phyloP scores from a whole-genome alignment of 2,888 invertebrate species.

The Lasioglossum vierecki region DNA sequence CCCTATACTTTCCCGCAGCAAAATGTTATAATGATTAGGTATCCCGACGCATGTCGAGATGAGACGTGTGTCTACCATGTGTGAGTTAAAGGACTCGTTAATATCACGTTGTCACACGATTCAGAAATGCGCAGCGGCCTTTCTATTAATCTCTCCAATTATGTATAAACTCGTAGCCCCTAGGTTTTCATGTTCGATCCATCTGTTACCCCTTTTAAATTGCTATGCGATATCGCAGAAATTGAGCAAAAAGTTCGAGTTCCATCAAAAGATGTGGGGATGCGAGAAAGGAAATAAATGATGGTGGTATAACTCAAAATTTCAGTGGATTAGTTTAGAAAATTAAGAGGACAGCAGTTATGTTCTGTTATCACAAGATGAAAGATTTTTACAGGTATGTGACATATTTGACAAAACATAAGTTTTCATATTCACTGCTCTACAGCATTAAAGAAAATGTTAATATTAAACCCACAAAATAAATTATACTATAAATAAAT shows the following conservation, averaged over 20 bases:
- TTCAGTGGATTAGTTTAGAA: neutral
- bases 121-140: constrained; percentile 63
- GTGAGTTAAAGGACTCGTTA: constrained; percentile 75
- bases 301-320: neutral
- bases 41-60: constrained; percentile 59
- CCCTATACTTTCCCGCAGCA: constrained; percentile 48
- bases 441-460: too few relatives aligned
- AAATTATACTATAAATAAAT: too few relatives aligned
- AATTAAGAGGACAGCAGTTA: too few relatives aligned
- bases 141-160: constrained; percentile 74
- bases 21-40: constrained; percentile 81
- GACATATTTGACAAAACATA: too few relatives aligned
- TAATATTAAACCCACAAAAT: too few relatives aligned
- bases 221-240: neutral
- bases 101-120: constrained; percentile 76
- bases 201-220: neutral
- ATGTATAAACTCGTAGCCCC: constrained; percentile 20
- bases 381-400: too few relatives aligned
- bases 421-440: too few relatives aligned
- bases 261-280: neutral
- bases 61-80: constrained; percentile 64
- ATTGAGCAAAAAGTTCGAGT: neutral
- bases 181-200: constrained; percentile 2
- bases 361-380: too few relatives aligned
- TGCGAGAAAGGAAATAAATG: neutral